Evolutionary conservation across 2,797 vertebrate species (phyloP).

Genomic region (Anguilla marmorata): DNA sequence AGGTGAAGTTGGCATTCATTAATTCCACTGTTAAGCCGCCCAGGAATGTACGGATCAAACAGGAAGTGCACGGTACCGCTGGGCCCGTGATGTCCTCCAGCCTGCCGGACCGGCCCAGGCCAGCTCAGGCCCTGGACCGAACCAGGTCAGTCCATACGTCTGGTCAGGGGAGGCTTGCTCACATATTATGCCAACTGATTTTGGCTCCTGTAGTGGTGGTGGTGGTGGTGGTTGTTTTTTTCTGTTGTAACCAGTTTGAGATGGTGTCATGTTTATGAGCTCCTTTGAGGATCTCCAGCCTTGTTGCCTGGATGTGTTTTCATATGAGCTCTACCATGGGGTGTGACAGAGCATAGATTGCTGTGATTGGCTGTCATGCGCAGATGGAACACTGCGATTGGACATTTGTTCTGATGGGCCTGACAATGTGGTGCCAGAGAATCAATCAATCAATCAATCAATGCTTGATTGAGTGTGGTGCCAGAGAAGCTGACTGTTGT

Average conservation of each 20-base stretch:
- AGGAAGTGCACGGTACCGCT: conserved; percentile 78
- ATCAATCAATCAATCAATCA: too few species aligned
- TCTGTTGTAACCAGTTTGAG: neutral
- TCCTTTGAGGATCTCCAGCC: neutral
- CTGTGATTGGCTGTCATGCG: neutral
- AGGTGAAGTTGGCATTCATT: conserved; percentile 85
- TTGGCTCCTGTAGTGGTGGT: neutral
- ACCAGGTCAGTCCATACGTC: neutral
- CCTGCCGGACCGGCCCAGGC: conserved; percentile 64
- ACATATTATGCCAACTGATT: too few species aligned
- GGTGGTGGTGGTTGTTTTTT: neutral
- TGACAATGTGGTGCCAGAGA: too few species aligned
- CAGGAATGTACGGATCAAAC: conserved; percentile 73
- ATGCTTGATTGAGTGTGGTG: neutral
- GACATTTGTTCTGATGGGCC: neutral
- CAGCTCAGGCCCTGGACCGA: conserved; percentile 23
- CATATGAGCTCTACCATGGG: neutral
- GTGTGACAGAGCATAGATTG: neutral
- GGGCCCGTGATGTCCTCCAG: conserved; percentile 61
- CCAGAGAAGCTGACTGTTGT: neutral
- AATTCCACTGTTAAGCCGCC: conserved; percentile 81
- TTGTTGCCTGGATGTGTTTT: neutral
- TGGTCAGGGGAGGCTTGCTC: too few species aligned
- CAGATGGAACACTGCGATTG: neutral
- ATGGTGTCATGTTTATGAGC: neutral